Base-by-base conservation (phyloP, 2,888 invertebrate genomes). In the Nomada ruficornis region DNA sequence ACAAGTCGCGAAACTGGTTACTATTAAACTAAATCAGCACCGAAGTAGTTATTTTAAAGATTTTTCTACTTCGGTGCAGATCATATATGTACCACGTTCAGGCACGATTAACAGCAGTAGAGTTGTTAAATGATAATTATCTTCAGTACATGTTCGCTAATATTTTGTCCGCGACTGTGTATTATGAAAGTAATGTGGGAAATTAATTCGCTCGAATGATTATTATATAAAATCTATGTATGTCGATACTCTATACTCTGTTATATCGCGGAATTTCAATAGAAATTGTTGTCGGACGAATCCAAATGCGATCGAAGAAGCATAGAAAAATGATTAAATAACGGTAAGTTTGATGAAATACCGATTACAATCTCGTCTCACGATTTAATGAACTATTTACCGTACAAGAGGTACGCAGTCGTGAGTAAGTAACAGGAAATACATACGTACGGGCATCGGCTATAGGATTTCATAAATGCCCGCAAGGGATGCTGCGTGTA, bases 281-380 rank as follows among this genome's bases (percentile, higher is more conserved):
- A 47, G 15, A 47, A 47, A 3, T 15, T 15, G 15, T 3, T 47
- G 29, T 13, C 13, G 52, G 52, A 67, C 29, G 23, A 9, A 47
- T 26, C 11, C 47, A 23, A 20, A 13, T 15, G 9, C 44, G 26
- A 50, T 55, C 26, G 7, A 59, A 36, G 36, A 52, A 59, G 29
- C 50, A n/a, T 64, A n/a, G 13, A 73, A 65, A 73, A 65, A 65
- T 65, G 65, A 73, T 65, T n/a, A 52, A 54, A 52, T 47, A 74
- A 74, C 60, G 74, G 52, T 67, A 74, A 59, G 42, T 29, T 10
- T 44, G 29, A 20, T n/a, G 50, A 73, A 42, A 13, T n/a, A 15
- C 23, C 57, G 73, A 73, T 47, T 36, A 63, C 20, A 47, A 54
- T 76, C 76, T 71, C 26, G 47, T 36, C 7, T 18, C 36, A 47